A percentile compares a stretch with the other conserved stretches of the same genome.
These are phyloP conservation scores for Otus sunia DNA, from an alignment of 2,113 vertebrate genomes.

Conservation along the genomic window DNA sequence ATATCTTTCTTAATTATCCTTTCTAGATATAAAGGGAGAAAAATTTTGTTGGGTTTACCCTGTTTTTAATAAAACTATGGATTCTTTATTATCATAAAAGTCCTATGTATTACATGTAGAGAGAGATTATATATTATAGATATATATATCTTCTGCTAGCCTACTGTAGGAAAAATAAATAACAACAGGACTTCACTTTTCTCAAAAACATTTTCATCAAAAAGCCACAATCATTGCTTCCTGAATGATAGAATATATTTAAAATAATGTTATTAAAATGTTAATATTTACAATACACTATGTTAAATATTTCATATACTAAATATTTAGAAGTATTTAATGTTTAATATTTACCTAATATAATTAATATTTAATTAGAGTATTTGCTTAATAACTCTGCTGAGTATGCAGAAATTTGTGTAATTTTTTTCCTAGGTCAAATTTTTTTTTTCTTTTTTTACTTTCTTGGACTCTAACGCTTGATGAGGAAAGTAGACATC, in stretches of 20 bases:
- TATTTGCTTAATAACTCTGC: neutral
- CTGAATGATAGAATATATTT: neutral
- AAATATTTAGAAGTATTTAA: neutral
- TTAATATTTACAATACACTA: neutral
- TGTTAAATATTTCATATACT: neutral
- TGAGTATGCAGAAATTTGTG: neutral
- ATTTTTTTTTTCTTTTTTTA: neutral
- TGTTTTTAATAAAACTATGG: constrained; percentile 13
- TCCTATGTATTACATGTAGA: neutral
- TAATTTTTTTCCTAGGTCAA: neutral
- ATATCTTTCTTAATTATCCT: constrained; percentile 37
- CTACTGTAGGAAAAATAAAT: neutral
- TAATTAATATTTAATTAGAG: neutral
- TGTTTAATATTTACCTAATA: neutral
- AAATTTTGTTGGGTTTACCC: neutral
- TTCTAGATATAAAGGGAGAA: constrained; percentile 43
- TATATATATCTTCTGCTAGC: neutral
- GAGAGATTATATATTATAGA: neutral
- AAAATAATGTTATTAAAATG: neutral
- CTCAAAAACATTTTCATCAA: neutral
- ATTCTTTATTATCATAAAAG: constrained; percentile 7
- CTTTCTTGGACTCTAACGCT: neutral
- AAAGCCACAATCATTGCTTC: neutral
- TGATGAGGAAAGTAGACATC: neutral
- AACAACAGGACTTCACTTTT: neutral